phyloP scores from a whole-genome alignment of 2,113 vertebrate species.

The Falcunculus frontatus region DNA sequence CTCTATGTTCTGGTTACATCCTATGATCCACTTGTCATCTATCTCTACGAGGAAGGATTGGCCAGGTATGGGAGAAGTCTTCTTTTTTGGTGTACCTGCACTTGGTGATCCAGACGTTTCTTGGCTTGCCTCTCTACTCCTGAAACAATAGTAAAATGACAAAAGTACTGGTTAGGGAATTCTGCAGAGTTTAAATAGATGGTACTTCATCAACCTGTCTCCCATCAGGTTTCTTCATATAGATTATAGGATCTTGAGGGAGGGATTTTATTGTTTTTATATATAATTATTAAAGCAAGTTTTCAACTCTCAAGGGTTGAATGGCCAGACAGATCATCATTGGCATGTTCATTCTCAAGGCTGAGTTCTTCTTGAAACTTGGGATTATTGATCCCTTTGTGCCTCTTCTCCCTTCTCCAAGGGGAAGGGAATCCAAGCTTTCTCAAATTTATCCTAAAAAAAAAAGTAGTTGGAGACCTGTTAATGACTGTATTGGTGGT shows the following conservation, averaged over 20 bases:
- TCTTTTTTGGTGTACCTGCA: neutral
- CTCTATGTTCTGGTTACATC: constrained; percentile 96
- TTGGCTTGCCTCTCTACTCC: neutral
- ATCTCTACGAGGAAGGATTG: constrained; percentile 95
- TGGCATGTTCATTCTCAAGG: neutral
- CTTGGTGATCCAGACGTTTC: neutral
- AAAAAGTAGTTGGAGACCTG: neutral
- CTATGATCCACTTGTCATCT: constrained; percentile 91
- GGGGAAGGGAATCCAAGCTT: neutral
- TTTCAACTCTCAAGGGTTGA: neutral
- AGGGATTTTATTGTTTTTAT: neutral
- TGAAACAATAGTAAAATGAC: neutral
- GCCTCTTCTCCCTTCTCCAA: neutral
- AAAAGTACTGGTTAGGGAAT: neutral
- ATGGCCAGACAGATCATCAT: neutral
- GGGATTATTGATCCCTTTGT: neutral
- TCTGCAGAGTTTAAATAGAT: neutral
- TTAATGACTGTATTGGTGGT: neutral
- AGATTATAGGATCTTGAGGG: neutral
- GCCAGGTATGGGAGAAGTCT: constrained; percentile 81
- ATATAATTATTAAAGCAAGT: neutral
- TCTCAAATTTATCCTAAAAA: neutral
- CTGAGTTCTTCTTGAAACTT: neutral
- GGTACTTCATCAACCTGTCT: neutral
- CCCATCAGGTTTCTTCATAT: neutral